A percentile compares a stretch with the other conserved stretches of the same genome.
Evolutionary conservation across 2,797 vertebrate genomes (phyloP).

Genomic region (Eremophila alpestris): DNA sequence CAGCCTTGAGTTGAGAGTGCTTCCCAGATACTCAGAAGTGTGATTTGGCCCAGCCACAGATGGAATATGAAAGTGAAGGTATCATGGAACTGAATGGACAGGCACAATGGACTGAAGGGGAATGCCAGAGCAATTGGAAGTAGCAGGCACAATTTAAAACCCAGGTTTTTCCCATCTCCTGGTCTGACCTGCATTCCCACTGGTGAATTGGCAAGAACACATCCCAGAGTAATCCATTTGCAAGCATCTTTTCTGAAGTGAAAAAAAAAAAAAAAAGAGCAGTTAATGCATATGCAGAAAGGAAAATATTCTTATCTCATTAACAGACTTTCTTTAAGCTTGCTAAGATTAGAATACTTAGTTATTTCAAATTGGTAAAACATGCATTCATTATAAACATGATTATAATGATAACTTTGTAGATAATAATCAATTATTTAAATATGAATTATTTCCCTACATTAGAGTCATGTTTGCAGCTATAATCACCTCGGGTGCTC

Average conservation of each 20-base stretch:
- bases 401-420: constrained; percentile 73
- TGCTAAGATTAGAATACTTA: constrained; percentile 72
- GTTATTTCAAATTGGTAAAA: constrained; percentile 73
- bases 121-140: background rate
- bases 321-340: constrained; percentile 70
- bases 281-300: constrained; percentile 68
- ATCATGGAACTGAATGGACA: background rate
- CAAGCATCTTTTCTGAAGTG: constrained; percentile 39
- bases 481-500: constrained; percentile 61
- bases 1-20: background rate
- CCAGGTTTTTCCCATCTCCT: background rate
- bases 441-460: constrained; percentile 72
- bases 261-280: constrained; percentile 3
- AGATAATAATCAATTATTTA: constrained; percentile 75
- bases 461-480: constrained; percentile 70
- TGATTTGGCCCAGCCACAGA: background rate
- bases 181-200: background rate
- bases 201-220: background rate
- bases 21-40: background rate
- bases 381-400: constrained; percentile 73
- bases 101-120: background rate
- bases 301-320: constrained; percentile 68
- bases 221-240: constrained; percentile 18
- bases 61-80: background rate
- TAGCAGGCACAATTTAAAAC: background rate